phyloP scores from a whole-genome alignment of 2,797 vertebrate genomes.

The Phyllotis vaccarum region DNA sequence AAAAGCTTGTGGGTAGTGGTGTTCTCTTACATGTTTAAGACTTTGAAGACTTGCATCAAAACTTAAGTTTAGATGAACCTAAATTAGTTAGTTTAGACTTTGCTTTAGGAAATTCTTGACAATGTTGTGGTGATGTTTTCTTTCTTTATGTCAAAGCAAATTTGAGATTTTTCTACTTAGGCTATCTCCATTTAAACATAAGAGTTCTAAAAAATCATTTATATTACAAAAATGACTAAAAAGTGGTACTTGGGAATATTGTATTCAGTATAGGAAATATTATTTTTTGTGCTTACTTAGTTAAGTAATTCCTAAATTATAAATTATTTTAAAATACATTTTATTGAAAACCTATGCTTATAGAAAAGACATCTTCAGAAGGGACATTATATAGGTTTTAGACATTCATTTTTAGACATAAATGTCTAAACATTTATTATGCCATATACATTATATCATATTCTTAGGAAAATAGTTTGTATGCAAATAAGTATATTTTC shows the following conservation, averaged over 20 bases:
- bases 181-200: conserved; percentile 6
- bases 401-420: too few species aligned
- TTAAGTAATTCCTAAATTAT: conserved; percentile 6
- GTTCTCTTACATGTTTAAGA: neutral
- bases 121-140: neutral
- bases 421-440: neutral
- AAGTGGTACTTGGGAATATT: neutral
- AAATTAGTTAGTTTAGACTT: conserved; percentile 2
- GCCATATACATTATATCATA: neutral
- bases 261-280: neutral
- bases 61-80: neutral
- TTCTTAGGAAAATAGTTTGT: conserved; percentile 14
- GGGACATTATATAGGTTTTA: neutral
- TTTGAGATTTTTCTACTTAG: neutral
- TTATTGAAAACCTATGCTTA: neutral
- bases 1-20: neutral
- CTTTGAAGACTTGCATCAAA: neutral
- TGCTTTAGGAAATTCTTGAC: neutral
- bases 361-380: neutral
- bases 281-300: neutral
- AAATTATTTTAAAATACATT: conserved; percentile 4
- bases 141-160: neutral
- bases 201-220: neutral
- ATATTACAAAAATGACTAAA: conserved; percentile 49
- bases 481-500: neutral